phyloP scores from a whole-genome alignment of 2,888 invertebrate species.

The Noctua fimbriata region DNA sequence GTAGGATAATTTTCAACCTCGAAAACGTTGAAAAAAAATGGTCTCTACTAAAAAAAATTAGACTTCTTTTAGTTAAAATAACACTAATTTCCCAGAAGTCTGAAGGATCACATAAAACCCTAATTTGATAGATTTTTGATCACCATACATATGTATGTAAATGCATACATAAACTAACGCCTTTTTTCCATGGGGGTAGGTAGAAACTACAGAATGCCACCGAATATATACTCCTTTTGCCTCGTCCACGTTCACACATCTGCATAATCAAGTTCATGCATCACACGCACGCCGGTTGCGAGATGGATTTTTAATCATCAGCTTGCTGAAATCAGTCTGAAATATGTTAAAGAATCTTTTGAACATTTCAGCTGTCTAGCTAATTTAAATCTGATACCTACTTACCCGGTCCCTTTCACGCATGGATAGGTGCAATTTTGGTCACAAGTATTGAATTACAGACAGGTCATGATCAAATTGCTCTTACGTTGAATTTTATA shows the following conservation, averaged over 20 bases:
- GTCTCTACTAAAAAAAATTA: background rate
- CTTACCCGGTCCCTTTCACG: slow-evolving; percentile 15
- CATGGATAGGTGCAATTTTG: slow-evolving; percentile 28
- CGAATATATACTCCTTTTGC: too few relatives aligned
- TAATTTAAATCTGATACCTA: slow-evolving; percentile 39
- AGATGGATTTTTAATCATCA: background rate
- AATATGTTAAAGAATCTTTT: background rate
- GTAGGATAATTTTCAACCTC: background rate
- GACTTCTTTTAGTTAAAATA: background rate
- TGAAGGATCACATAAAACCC: background rate
- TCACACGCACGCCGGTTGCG: too few relatives aligned
- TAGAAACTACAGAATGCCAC: too few relatives aligned
- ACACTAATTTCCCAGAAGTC: background rate
- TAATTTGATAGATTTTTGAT: background rate
- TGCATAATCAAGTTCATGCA: too few relatives aligned
- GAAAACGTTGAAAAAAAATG: background rate
- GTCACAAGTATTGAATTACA: slow-evolving; percentile 45
- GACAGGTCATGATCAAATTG: slow-evolving; percentile 35
- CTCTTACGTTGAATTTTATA: slow-evolving; percentile 28
- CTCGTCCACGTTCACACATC: too few relatives aligned
- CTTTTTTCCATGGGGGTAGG: too few relatives aligned
- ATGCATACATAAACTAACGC: too few relatives aligned
- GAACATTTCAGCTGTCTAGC: slow-evolving; percentile 7
- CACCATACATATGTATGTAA: background rate
- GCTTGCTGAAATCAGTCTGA: background rate